phyloP scores from a whole-genome alignment of 1,140 invertebrate species.

The Leptestheria dahalacensis region DNA sequence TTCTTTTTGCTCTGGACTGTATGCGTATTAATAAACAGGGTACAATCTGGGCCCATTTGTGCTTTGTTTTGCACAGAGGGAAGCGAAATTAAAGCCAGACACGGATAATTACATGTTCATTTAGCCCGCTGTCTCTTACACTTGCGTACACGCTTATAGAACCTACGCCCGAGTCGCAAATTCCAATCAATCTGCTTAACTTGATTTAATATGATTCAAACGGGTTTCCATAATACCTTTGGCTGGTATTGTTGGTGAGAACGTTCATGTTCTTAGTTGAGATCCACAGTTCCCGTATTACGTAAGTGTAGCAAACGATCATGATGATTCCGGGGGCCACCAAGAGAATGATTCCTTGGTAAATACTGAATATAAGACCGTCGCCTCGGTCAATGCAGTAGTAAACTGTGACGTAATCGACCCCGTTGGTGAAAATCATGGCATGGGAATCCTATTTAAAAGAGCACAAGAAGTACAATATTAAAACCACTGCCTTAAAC shows the following conservation, averaged over 20 bases:
- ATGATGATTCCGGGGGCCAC: conserved; percentile 33
- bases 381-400: conserved; percentile 28
- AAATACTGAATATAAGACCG: conserved; percentile 29
- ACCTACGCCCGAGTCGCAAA: too few relatives aligned
- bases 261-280: conserved; percentile 33
- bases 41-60: too few relatives aligned
- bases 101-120: too few relatives aligned
- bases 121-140: too few relatives aligned
- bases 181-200: too few relatives aligned
- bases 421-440: conserved; percentile 26
- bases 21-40: too few relatives aligned
- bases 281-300: conserved; percentile 38
- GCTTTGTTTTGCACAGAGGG: too few relatives aligned
- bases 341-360: conserved; percentile 36
- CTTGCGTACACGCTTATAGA: too few relatives aligned
- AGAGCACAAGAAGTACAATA: neutral
- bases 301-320: conserved; percentile 36
- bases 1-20: too few relatives aligned
- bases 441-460: conserved; percentile 21
- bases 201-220: neutral
- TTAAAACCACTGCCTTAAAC: neutral
- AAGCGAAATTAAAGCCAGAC: too few relatives aligned
- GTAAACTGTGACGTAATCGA: conserved; percentile 20
- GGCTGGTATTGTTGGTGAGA: conserved; percentile 27
- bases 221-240: neutral